Evolutionary conservation across 2,888 invertebrate species (phyloP).

Genomic region (Tanytarsus gracilentus): DNA sequence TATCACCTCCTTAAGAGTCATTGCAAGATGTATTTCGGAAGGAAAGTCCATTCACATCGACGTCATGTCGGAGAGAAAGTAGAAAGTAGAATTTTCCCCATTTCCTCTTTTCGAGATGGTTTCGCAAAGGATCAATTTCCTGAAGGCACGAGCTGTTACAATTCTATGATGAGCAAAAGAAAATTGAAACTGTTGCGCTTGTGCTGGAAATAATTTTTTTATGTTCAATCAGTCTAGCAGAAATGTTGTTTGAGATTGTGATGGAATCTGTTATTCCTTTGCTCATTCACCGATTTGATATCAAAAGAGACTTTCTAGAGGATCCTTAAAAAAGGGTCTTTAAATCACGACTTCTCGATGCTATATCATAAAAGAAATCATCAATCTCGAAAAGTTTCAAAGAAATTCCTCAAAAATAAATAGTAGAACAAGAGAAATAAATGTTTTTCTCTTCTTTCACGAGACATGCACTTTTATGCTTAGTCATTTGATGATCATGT

Average conservation of each 20-base stretch:
- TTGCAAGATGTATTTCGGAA: not conserved
- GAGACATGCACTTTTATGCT: not conserved
- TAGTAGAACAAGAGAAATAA: not conserved
- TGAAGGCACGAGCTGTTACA: slow-evolving; percentile 15
- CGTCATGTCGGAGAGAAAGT: not conserved
- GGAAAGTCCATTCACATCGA: not conserved
- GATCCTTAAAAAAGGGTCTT: no score
- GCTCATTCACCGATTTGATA: no score
- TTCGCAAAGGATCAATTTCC: slow-evolving; percentile 10
- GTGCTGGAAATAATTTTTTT: slow-evolving; percentile 1
- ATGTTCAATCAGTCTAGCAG: not conserved
- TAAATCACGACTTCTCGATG: no score
- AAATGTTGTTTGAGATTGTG: no score
- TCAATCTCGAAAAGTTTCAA: not conserved
- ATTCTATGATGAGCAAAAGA: no score
- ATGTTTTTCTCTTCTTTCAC: not conserved
- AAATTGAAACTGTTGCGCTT: slow-evolving; percentile 3
- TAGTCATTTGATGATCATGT: slow-evolving; percentile 2
- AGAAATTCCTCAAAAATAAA: slow-evolving; percentile 1
- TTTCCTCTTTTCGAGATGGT: slow-evolving; percentile 5
- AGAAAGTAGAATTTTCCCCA: not conserved
- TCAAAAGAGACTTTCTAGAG: no score
- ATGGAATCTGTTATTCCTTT: no score
- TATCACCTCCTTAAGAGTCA: no score
- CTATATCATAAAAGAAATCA: no score